These are phyloP conservation scores for Willowsia nigromaculata DNA, from an alignment of 2,888 invertebrate genomes.

Conservation along the genomic window DNA sequence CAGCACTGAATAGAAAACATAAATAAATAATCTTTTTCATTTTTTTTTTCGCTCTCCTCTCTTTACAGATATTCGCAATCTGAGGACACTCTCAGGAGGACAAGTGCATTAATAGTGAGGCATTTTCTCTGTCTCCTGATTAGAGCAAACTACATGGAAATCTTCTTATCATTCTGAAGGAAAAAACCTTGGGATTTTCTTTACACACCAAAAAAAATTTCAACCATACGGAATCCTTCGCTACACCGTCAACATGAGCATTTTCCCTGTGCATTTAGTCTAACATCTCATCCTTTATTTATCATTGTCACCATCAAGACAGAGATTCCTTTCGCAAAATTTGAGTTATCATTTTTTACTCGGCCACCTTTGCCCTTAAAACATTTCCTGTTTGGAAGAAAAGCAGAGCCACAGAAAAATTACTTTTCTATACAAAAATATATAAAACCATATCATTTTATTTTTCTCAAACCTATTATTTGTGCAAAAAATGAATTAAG, in stretches of 20 bases:
- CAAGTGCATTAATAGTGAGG: background rate
- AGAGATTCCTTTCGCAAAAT: background rate
- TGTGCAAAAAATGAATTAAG: background rate
- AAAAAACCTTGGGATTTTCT: conserved; percentile 13
- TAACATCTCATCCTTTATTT: background rate
- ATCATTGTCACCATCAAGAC: background rate
- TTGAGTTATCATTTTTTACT: background rate
- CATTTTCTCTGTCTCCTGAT: background rate
- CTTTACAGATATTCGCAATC: background rate
- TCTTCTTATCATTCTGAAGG: background rate
- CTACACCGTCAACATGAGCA: background rate
- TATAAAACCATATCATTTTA: background rate
- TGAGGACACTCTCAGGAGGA: background rate
- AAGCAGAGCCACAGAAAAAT: background rate
- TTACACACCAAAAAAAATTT: background rate
- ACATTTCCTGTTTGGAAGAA: background rate
- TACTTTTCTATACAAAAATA: background rate
- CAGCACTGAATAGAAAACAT: background rate
- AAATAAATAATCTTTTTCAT: background rate
- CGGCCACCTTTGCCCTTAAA: background rate
- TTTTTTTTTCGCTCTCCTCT: too few species aligned
- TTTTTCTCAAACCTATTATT: background rate
- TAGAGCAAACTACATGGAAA: background rate
- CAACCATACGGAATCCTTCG: conserved; percentile 13
- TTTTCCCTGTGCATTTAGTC: background rate